Evolutionary conservation across 1,140 invertebrate genomes (phyloP), one percentile per base, ranked within the genome.

Genomic region (Megathymus violae): DNA sequence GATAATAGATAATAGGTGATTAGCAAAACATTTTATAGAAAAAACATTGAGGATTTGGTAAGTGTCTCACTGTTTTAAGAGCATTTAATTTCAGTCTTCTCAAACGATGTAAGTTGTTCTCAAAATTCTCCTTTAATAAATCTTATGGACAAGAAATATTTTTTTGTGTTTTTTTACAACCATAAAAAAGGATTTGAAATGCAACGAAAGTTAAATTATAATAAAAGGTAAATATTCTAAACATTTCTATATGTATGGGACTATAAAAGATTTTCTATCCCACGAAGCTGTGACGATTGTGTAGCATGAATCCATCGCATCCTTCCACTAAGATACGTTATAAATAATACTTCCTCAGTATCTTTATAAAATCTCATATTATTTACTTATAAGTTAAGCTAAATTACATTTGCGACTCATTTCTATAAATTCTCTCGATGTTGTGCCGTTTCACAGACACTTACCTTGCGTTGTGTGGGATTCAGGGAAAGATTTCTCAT

Each of bases 381-480:
- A 72, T 73, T 68, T 75, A 69, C 74, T 66, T 81, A 80, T 46
- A 48, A 52, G 48, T 66, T 69, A 74, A 67, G 59, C 72, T 85
- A 78, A 66, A 62, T 76, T 78, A 77, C 62, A 64, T 31, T 74
- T 75, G 66, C 62, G 62, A 78, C 60, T 76, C 74, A 74, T 69
- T 72, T 67, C 47, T 65, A 68, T 72, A 68, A 71, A 68, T 69
- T 78, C 59, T 75, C 67, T 74, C 66, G 62, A 68, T 71, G 59
- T 68, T 62, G 70, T 67, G 64, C 60, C 67, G 47, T 64, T 62
- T 14, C 40, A 16, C 4, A 13, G 7, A 43, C 51, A 54, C 51
- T 46, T 72, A 82, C 86, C 81, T 89, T 82, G 81, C 86, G 85
- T 64, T 52, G 63, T 74, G 82, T 81, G 81, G 82, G 74, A 74